phyloP scores from a whole-genome alignment of 2,888 invertebrate genomes.

The Lysandra coridon region DNA sequence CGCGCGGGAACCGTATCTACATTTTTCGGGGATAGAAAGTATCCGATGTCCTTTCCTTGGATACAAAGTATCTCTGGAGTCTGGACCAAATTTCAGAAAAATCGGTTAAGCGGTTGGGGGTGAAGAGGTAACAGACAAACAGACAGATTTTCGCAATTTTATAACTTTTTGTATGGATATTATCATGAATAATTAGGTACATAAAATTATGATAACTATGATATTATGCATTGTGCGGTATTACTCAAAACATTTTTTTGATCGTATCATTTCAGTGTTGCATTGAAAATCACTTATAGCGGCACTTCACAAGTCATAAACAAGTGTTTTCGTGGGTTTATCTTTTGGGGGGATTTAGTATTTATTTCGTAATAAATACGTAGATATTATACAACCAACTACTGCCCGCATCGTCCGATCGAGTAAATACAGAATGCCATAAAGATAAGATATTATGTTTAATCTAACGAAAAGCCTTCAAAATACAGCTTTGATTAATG shows the following conservation, averaged over 20 bases:
- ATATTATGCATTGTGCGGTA: background rate
- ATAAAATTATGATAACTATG: no score
- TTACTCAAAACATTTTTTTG: background rate
- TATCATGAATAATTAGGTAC: no score
- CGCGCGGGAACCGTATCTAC: no score
- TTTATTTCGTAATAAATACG: slow-evolving; percentile 24
- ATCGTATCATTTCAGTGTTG: background rate
- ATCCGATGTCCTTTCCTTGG: no score
- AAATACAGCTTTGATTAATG: slow-evolving; percentile 69
- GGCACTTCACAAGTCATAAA: background rate
- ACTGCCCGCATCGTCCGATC: slow-evolving; percentile 24
- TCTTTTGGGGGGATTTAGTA: background rate
- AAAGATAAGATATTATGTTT: slow-evolving; percentile 48
- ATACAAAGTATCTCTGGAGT: no score
- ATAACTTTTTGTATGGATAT: no score
- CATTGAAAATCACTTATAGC: background rate
- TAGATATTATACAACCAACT: slow-evolving; percentile 14
- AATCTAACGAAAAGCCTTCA: slow-evolving; percentile 58
- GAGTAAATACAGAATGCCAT: slow-evolving; percentile 35
- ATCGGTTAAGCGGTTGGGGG: no score
- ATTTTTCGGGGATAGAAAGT: no score
- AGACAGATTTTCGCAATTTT: no score
- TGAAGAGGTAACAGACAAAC: no score
- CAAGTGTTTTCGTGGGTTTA: slow-evolving; percentile 8
- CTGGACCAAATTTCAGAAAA: no score